These are phyloP conservation scores for Champsocephalus esox DNA, from an alignment of 2,797 vertebrate species.

Conservation along the genomic window DNA sequence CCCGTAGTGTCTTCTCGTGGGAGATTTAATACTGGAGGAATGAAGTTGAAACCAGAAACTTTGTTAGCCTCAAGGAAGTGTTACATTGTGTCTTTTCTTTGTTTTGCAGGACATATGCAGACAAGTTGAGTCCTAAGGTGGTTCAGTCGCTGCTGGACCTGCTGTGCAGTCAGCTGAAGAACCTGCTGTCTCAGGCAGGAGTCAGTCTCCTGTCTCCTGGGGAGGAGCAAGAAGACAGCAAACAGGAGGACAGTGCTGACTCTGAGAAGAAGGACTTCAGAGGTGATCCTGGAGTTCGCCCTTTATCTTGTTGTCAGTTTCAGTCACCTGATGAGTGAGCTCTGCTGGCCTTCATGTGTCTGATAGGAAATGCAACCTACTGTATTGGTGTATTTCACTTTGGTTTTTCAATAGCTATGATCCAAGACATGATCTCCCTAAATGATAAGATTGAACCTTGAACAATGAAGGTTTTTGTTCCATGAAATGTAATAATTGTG, in stretches of 20 bases:
- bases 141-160: constrained; percentile 97
- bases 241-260: constrained; percentile 86
- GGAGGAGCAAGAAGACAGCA: constrained; percentile 84
- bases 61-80: neutral
- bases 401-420: too few species aligned
- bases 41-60: too few species aligned
- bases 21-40: neutral
- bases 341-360: neutral
- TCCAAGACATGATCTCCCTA: too few species aligned
- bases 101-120: constrained; percentile 92
- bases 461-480: neutral
- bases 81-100: neutral
- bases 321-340: neutral
- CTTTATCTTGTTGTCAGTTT: neutral
- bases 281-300: constrained; percentile 78
- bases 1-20: too few species aligned
- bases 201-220: constrained; percentile 87
- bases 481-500: neutral
- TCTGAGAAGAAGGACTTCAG: constrained; percentile 93
- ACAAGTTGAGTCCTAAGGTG: constrained; percentile 95
- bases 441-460: neutral
- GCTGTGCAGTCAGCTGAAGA: constrained; percentile 97
- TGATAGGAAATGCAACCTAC: neutral
- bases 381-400: too few species aligned
- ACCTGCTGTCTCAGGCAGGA: constrained; percentile 93